These are phyloP conservation scores for Astropecten irregularis DNA, from an alignment of 53 echinoderm and acorn worm genomes.

Conservation along the genomic window DNA sequence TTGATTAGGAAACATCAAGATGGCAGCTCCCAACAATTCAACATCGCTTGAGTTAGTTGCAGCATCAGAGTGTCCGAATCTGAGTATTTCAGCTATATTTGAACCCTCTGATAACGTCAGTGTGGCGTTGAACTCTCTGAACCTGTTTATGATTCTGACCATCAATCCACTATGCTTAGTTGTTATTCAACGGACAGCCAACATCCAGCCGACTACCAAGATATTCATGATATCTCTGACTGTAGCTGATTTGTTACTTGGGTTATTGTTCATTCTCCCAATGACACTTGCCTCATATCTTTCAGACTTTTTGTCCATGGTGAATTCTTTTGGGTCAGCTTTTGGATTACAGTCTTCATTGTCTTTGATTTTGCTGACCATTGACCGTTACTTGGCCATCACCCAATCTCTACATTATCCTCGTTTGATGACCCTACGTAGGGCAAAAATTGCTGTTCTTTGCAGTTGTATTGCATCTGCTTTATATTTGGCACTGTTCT, in stretches of 20 bases:
- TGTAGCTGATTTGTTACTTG: neutral
- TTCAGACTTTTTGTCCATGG: neutral
- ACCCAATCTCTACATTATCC: slow-evolving; percentile 9
- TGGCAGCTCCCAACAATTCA: too few relatives aligned
- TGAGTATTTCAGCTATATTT: too few relatives aligned
- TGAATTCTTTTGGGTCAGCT: neutral
- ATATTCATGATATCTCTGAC: slow-evolving; percentile 22
- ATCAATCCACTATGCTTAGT: slow-evolving; percentile 9
- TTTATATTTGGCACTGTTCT: too few relatives aligned
- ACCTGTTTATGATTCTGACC: neutral
- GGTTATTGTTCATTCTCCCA: neutral
- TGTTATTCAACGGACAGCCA: neutral
- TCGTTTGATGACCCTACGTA: neutral
- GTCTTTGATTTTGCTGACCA: slow-evolving; percentile 1
- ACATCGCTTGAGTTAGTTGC: too few relatives aligned
- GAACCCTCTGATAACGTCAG: too few relatives aligned
- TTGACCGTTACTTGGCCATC: slow-evolving; percentile 31
- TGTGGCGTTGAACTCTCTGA: too few relatives aligned
- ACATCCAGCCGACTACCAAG: slow-evolving; percentile 12
- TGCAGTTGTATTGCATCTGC: too few relatives aligned
- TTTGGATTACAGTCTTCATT: neutral
- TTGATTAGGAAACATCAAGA: too few relatives aligned
- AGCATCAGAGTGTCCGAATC: too few relatives aligned
- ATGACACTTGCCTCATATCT: too few relatives aligned
- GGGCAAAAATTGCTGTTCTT: neutral